A percentile compares a stretch with the other conserved stretches of the same genome.
Evolutionary conservation across 2,797 vertebrate genomes (phyloP).

Genomic region (Pteronotus mesoamericanus): DNA sequence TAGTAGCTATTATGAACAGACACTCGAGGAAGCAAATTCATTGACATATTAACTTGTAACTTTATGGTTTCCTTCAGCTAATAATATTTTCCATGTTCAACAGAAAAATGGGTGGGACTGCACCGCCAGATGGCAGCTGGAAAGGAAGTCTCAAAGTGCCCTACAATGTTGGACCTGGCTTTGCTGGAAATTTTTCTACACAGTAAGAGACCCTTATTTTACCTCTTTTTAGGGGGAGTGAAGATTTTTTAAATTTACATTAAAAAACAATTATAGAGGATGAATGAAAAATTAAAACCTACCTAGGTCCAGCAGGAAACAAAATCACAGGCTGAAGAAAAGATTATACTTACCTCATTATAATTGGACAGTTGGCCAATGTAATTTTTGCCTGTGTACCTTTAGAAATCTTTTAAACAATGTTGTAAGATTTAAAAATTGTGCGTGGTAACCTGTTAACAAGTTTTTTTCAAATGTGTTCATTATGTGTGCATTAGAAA

Average conservation of each 20-base stretch:
- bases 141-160: constrained; percentile 91
- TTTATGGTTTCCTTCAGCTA: neutral
- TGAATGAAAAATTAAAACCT: neutral
- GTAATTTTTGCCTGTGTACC: neutral
- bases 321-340: neutral
- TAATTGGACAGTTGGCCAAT: neutral
- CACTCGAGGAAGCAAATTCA: neutral
- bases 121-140: constrained; percentile 89
- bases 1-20: neutral
- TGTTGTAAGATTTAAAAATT: neutral
- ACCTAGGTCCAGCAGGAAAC: neutral
- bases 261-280: neutral
- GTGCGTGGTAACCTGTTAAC: neutral
- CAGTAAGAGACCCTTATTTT: constrained; percentile 82
- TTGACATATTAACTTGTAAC: neutral
- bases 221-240: neutral
- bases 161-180: constrained; percentile 93
- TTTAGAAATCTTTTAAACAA: neutral
- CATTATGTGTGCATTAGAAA: constrained; percentile 81
- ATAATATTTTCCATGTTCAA: constrained; percentile 39
- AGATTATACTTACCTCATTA: neutral
- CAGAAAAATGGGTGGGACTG: constrained; percentile 91
- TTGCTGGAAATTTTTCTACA: constrained; percentile 79
- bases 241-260: neutral
- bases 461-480: neutral